A percentile compares a stretch with the other conserved stretches of the same genome.
Conservation (phyloP, 2,797 vertebrate species). For the Gobio occitaniae region DNA sequence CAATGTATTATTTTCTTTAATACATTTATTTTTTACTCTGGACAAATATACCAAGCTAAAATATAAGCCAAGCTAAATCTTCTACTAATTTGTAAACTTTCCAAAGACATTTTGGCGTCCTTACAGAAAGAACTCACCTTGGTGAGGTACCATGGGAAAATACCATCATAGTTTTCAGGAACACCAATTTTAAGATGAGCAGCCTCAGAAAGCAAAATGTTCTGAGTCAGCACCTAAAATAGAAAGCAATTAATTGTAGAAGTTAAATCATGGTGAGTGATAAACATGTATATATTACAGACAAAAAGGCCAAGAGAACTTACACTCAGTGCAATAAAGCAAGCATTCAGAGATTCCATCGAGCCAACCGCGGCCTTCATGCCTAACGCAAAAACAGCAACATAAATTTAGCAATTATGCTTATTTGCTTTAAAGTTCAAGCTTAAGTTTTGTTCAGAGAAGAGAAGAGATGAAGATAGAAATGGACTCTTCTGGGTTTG, state of each 20-base stretch:
- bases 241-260: conserved; percentile 41
- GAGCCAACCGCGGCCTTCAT: background rate
- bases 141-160: conserved; percentile 81
- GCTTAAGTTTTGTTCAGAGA: background rate
- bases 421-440: background rate
- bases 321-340: conserved; percentile 51
- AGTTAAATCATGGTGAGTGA: background rate
- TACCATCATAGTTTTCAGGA: conserved; percentile 84
- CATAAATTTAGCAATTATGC: background rate
- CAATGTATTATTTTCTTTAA: background rate
- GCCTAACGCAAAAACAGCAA: conserved; percentile 21
- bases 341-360: conserved; percentile 31
- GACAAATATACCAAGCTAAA: background rate
- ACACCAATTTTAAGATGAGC: conserved; percentile 78
- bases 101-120: conserved; percentile 27
- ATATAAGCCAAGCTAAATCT: background rate
- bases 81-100: conserved; percentile 7
- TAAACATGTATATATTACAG: conserved; percentile 4
- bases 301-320: conserved; percentile 11
- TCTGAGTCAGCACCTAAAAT: conserved; percentile 65
- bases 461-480: background rate
- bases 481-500: background rate
- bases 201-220: conserved; percentile 66
- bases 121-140: conserved; percentile 77
- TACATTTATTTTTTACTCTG: background rate